Evolutionary conservation across 1,140 invertebrate species (phyloP).

Genomic region (Lasioglossum albipes): DNA sequence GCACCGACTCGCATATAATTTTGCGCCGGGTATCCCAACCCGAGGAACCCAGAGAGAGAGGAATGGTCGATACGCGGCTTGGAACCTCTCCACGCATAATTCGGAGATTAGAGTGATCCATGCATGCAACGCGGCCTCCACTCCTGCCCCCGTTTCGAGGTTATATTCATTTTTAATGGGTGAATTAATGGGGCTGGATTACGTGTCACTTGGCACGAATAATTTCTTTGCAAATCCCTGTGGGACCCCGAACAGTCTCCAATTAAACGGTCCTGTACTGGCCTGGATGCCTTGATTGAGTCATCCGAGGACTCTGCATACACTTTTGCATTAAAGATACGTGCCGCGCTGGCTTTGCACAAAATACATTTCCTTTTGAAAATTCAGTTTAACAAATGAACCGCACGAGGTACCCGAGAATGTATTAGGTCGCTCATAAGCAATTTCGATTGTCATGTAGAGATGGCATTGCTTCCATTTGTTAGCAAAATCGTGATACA

Average conservation of each 20-base stretch:
- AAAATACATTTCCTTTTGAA: no score
- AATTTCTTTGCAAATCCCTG: conserved; percentile 45
- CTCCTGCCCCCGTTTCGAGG: conserved; percentile 24
- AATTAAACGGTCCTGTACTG: conserved; percentile 15
- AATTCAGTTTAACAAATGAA: no score
- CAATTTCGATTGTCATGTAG: no score
- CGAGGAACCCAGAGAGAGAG: not conserved
- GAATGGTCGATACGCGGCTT: conserved; percentile 39
- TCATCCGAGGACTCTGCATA: not conserved
- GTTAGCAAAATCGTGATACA: no score
- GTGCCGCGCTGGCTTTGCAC: no score
- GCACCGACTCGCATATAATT: conserved; percentile 36
- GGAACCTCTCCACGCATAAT: conserved; percentile 51
- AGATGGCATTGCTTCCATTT: no score
- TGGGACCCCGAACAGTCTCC: conserved; percentile 26
- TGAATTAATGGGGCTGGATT: conserved; percentile 40
- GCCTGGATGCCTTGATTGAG: not conserved
- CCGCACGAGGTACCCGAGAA: no score
- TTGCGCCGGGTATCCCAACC: not conserved
- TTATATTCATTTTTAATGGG: conserved; percentile 49
- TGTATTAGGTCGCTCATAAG: no score
- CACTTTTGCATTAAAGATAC: not conserved
- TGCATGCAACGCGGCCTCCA: conserved; percentile 8
- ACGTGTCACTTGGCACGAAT: conserved; percentile 25
- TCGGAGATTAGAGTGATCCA: conserved; percentile 43